Evolutionary conservation across 2,113 vertebrate genomes (phyloP).

Genomic region (Danionella cerebrum): DNA sequence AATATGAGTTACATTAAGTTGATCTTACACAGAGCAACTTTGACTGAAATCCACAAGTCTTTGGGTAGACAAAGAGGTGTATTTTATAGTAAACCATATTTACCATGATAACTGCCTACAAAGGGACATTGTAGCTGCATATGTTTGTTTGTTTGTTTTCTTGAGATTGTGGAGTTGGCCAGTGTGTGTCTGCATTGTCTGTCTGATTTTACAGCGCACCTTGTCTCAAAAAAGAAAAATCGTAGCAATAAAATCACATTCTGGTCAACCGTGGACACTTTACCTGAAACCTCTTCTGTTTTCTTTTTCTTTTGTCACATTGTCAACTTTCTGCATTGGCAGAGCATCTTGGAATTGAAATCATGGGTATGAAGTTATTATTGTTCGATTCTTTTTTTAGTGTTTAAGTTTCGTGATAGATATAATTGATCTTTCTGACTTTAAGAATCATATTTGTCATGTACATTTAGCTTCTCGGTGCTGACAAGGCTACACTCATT

Average conservation of each 20-base stretch:
- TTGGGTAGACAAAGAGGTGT: too few relatives aligned
- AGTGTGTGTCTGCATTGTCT: conserved; percentile 64
- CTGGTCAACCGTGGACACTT: conserved; percentile 52
- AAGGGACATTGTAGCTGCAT: too few relatives aligned
- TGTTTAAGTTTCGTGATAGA: conserved; percentile 30
- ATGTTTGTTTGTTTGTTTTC: conserved; percentile 35
- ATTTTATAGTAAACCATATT: too few relatives aligned
- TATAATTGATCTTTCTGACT: too few relatives aligned
- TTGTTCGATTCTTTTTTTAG: conserved; percentile 67
- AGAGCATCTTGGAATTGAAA: conserved; percentile 99
- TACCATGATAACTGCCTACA: too few relatives aligned
- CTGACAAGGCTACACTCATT: not conserved
- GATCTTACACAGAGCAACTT: too few relatives aligned
- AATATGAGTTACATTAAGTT: too few relatives aligned
- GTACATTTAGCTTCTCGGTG: not conserved
- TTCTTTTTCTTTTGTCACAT: conserved; percentile 59
- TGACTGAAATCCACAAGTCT: too few relatives aligned
- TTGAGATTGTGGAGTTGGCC: conserved; percentile 62
- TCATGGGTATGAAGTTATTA: conserved; percentile 95
- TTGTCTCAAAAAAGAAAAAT: conserved; percentile 36
- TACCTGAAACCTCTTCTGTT: conserved; percentile 53
- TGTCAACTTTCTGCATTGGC: conserved; percentile 86
- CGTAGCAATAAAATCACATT: conserved; percentile 41
- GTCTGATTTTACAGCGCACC: conserved; percentile 64
- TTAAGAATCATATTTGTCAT: not conserved